Base-by-base conservation (phyloP, 2,797 vertebrate species). In the Enteromius paludinosus region DNA sequence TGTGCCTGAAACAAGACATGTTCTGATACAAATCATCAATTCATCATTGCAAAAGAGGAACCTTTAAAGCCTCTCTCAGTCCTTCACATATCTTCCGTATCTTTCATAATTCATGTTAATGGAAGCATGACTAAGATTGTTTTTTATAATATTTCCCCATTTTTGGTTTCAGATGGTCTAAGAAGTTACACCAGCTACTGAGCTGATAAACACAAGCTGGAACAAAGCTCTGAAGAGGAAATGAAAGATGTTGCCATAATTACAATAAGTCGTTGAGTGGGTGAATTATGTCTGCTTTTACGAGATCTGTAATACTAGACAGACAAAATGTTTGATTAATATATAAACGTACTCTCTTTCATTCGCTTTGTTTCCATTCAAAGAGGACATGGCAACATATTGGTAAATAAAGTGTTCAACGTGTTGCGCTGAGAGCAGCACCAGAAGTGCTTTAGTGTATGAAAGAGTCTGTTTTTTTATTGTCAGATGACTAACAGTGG, bases 1-100 rank as follows among this genome's bases (percentile, higher is more conserved):
- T 47, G 83, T 80, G 79, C 77, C 79, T 79, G 82, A 84, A 83
- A 84, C 77, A 83, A 86, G 83, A 85, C 83, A 80, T 78, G 85
- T 81, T 83, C 77, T 28, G 77, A 86, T 83, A 83, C 78, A 17
- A 76, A 75, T 79, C 61, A 66, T 65, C 41, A 65, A 30, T 74
- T 74, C 59, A 66, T 73, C 69, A 81, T 74, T 7, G 2, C 30
- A 74, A 66, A 66, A 72, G 69, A 81, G 56, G 43, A 81, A 73
- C 43, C 41, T 25, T 61, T 41, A 45, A 72, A 65, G 74, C 52
- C 54, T 78, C 69, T 54, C 72, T 59, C n/a, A 72, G 61, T 15
- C 85, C 45, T 70, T 78, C 59, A 75, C 70, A 75, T 35, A 78
- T 41, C 69, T 75, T 61, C 28, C 45, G 52, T 75, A 76, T 61